Conservation (phyloP, 2,797 vertebrate species). For the Pangasius djambal region DNA sequence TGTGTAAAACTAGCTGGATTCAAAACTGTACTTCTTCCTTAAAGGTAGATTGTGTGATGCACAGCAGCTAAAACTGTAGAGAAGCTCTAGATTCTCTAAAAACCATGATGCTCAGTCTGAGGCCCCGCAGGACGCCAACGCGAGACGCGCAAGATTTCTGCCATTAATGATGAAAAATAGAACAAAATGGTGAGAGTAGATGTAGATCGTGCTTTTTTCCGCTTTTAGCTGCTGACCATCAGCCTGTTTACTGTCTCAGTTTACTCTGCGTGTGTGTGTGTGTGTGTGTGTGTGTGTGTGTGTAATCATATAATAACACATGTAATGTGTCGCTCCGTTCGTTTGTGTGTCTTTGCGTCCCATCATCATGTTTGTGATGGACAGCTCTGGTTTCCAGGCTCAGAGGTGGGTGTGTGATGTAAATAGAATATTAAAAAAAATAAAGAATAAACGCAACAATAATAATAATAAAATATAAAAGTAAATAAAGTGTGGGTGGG, state of each 20-base stretch:
- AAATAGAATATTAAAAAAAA: background rate
- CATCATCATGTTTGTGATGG: constrained; percentile 61
- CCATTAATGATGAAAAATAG: background rate
- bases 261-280: constrained; percentile 25
- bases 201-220: background rate
- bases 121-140: background rate
- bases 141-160: background rate
- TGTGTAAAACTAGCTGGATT: background rate
- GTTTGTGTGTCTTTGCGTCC: constrained; percentile 58
- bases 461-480: background rate
- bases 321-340: constrained; percentile 14
- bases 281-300: constrained; percentile 37
- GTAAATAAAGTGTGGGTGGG: background rate
- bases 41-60: background rate
- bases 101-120: background rate
- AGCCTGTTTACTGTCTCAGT: constrained; percentile 1
- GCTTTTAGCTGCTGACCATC: constrained; percentile 33
- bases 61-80: constrained; percentile 32
- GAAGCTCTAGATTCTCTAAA: background rate
- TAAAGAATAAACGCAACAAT: background rate
- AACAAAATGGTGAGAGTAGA: background rate
- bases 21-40: background rate
- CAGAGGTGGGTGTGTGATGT: constrained; percentile 72
- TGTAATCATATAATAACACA: constrained; percentile 2
- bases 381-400: constrained; percentile 72